Evolutionary conservation across 2,888 invertebrate genomes (phyloP), one percentile per base, ranked within the genome.

Genomic region (Erannis defoliaria): DNA sequence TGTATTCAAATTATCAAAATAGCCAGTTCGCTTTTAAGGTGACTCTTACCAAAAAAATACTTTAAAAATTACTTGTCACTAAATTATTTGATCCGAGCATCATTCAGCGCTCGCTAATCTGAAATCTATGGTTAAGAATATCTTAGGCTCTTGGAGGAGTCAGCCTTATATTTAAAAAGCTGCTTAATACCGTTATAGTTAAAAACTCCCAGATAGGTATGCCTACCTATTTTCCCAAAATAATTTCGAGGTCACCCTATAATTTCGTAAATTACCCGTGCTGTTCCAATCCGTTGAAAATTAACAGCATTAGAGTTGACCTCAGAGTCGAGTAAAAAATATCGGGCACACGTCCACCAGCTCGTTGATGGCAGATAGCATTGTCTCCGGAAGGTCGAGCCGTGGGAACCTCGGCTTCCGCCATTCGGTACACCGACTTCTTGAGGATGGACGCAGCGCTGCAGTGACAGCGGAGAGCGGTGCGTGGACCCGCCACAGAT

Each of bases 341-440:
- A 66, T 68, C 58, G 64, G 65, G 55, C 68, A 55, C 56, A 56
- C 62, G 64, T 63, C 59, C 65, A 73, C 76, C 71, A 72, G 70
- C 74, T 42, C 3, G 3, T 33, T 74, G 76, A 78, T 78, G 75
- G 67, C 58, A 72, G 75, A 74, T 77, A 76, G 62, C 67, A 78
- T 78, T 78, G 75, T 75, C 64, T 61, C 50, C 56, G 55, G 64
- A 70, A 69, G 66, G 65, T 71, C 70, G 68, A 64, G 67, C 73
- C 77, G 79, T 67, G 70, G 60, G 62, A 66, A 63, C 40, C 55
- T 5, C 37, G 12, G 38, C 63, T 63, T 63, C 63, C 58, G 58
- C 37, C 42, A 56, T 38, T 53, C 29, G 48, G 45, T 33, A 40
- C 53, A 45, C 37, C 58, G 38, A 37, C 45, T 50, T 43, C 50